A percentile compares a stretch with the other conserved stretches of the same genome.
Conservation (phyloP, 1,140 invertebrate genomes). For the Liolophura sinensis region DNA sequence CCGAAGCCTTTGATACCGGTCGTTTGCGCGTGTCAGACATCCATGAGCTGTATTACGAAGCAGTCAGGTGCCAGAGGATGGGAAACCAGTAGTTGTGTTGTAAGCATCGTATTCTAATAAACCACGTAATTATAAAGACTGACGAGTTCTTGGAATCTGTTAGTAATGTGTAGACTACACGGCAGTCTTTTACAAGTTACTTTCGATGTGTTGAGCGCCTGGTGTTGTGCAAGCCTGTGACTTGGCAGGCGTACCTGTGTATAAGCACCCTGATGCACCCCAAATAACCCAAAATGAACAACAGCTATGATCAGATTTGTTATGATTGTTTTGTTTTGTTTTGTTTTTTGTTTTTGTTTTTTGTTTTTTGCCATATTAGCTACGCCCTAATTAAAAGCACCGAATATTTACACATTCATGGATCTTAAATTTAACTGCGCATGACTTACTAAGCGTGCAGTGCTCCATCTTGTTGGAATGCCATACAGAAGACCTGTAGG, state of each 20-base stretch:
- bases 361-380: too few relatives aligned
- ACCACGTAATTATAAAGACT: not conserved
- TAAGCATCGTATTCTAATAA: slow-evolving; percentile 24
- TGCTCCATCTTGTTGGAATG: too few relatives aligned
- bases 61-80: slow-evolving; percentile 48
- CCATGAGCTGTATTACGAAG: slow-evolving; percentile 54
- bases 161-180: slow-evolving; percentile 2
- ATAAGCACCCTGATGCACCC: too few relatives aligned
- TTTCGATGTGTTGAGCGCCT: not conserved
- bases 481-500: too few relatives aligned
- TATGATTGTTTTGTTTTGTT: too few relatives aligned
- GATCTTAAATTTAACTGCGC: too few relatives aligned
- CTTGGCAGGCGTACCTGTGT: not conserved
- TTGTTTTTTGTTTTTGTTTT: too few relatives aligned
- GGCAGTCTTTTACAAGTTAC: not conserved
- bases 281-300: too few relatives aligned
- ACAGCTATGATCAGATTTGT: too few relatives aligned
- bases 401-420: too few relatives aligned
- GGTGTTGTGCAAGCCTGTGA: not conserved
- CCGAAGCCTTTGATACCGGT: slow-evolving; percentile 45
- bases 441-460: too few relatives aligned
- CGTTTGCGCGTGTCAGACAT: slow-evolving; percentile 47
- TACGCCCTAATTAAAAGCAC: too few relatives aligned
- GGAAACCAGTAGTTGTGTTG: slow-evolving; percentile 55
- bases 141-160: not conserved